Evolutionary conservation across 2,888 invertebrate species (phyloP).

Genomic region (Sminthurides aquaticus): DNA sequence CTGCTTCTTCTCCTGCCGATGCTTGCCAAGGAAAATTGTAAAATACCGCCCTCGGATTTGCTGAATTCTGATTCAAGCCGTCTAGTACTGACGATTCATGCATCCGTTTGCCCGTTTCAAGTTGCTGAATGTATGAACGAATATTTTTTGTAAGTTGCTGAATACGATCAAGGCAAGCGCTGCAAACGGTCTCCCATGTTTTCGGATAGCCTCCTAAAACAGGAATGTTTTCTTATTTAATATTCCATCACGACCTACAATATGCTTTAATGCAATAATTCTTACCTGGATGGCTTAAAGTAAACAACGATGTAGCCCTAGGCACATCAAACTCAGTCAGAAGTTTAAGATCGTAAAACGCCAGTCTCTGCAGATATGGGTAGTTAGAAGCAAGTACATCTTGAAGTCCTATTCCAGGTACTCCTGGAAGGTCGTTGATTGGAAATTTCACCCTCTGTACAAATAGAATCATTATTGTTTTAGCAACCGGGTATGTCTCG

Average conservation of each 20-base stretch:
- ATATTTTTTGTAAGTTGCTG: conserved; percentile 15
- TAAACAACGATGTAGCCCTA: conserved; percentile 11
- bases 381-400: conserved; percentile 11
- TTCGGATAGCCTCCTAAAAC: conserved; percentile 21
- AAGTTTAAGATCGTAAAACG: conserved; percentile 20
- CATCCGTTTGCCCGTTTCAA: conserved; percentile 3
- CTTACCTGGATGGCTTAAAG: conserved; percentile 21
- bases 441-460: conserved; percentile 15
- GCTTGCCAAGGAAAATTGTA: conserved; percentile 3
- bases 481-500: not conserved
- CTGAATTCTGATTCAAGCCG: not conserved
- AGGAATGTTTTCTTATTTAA: not conserved
- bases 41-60: conserved; percentile 15
- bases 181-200: conserved; percentile 15
- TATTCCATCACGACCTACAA: not conserved
- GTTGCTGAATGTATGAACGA: conserved; percentile 6
- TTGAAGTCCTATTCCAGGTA: conserved; percentile 3
- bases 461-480: not conserved
- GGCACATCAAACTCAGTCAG: conserved; percentile 18
- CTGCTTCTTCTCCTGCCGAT: not conserved
- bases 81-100: conserved; percentile 8
- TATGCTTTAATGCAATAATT: not conserved
- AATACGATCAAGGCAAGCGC: conserved; percentile 10
- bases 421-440: conserved; percentile 15
- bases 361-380: conserved; percentile 16